Evolutionary conservation across 2,888 invertebrate species (phyloP).

Genomic region (Tryphoninae sp.): DNA sequence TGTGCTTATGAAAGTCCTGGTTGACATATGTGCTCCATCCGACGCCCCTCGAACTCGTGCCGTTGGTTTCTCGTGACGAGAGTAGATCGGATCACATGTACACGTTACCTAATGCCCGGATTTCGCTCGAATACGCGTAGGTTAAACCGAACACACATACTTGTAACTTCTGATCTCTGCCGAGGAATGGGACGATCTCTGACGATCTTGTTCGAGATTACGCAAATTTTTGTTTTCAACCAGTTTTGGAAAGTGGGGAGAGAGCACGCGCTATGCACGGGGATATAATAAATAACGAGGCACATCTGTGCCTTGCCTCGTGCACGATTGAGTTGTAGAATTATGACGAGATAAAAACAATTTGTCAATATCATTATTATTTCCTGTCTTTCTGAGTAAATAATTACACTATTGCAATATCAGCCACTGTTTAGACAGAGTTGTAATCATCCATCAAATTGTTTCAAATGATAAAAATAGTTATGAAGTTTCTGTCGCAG

Average conservation of each 20-base stretch:
- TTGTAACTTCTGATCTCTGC: background rate
- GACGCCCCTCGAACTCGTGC: background rate
- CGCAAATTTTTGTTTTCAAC: background rate
- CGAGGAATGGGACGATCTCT: background rate
- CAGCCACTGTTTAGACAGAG: background rate
- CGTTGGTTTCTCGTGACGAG: constrained; percentile 29
- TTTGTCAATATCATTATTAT: too few species aligned
- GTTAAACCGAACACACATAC: background rate
- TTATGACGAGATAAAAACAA: too few species aligned
- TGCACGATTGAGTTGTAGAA: too few species aligned
- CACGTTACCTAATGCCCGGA: constrained; percentile 57
- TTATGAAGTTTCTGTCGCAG: background rate
- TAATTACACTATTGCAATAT: background rate
- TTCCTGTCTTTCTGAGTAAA: too few species aligned
- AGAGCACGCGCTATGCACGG: background rate
- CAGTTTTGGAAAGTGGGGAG: background rate
- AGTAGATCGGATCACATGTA: constrained; percentile 47
- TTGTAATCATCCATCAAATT: background rate
- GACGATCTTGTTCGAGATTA: background rate
- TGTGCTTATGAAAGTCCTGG: constrained; percentile 29
- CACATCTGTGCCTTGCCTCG: too few species aligned
- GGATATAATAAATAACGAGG: too few species aligned
- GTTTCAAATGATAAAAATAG: constrained; percentile 1
- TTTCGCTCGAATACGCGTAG: constrained; percentile 13
- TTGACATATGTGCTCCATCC: constrained; percentile 36